These are phyloP conservation scores for Phymastichus coffea DNA, from an alignment of 1,140 invertebrate species.

Conservation along the genomic window DNA sequence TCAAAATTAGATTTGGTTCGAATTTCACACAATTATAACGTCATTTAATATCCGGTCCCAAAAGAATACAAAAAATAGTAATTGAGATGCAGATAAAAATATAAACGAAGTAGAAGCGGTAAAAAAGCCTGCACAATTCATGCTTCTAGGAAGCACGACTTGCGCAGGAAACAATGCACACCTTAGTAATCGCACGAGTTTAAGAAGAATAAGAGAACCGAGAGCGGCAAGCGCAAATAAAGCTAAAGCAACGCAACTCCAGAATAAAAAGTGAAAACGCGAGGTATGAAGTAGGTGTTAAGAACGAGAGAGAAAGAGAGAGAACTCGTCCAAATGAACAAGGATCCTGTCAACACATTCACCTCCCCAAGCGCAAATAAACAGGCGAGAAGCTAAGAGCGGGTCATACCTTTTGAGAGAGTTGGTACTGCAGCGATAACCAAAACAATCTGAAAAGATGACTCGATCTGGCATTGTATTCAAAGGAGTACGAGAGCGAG, in stretches of 20 bases:
- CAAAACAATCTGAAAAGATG: conserved; percentile 22
- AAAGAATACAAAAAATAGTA: too few species aligned
- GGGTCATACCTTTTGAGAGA: not conserved
- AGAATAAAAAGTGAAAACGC: not conserved
- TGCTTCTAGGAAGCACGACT: too few species aligned
- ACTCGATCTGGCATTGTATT: conserved; percentile 1
- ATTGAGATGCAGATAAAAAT: too few species aligned
- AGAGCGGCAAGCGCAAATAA: too few species aligned
- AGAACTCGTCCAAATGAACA: conserved; percentile 1
- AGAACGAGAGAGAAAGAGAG: conserved; percentile 6
- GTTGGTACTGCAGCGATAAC: conserved; percentile 3
- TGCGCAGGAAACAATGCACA: too few species aligned
- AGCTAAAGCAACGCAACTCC: not conserved
- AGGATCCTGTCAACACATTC: conserved; percentile 15
- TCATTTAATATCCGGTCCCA: too few species aligned
- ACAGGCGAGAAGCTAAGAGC: not conserved
- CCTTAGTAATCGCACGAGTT: too few species aligned
- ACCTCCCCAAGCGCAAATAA: conserved; percentile 5
- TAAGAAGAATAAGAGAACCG: too few species aligned
- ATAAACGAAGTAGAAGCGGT: too few species aligned
- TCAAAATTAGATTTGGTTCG: too few species aligned
- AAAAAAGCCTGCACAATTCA: too few species aligned
- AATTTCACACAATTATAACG: too few species aligned
- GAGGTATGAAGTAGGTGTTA: not conserved
- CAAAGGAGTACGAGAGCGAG: not conserved